These are phyloP conservation scores for Serranus cabrilla DNA, from an alignment of 2,797 vertebrate genomes.

Conservation along the genomic window DNA sequence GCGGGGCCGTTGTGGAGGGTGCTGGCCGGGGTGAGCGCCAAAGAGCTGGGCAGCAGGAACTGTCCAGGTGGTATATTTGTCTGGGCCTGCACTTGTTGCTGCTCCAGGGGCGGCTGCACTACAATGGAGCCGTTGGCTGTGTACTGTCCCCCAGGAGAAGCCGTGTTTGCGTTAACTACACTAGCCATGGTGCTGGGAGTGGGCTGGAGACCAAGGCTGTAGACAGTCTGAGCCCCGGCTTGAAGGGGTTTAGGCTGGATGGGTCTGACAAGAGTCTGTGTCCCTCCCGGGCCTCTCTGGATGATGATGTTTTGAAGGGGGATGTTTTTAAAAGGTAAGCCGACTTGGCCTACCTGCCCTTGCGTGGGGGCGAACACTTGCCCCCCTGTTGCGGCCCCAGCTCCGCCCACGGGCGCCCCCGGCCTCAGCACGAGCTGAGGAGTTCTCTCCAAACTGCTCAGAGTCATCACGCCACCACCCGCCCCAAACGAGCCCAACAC, in stretches of 20 bases:
- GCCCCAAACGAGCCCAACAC: slow-evolving; percentile 94
- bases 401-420: slow-evolving; percentile 85
- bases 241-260: slow-evolving; percentile 98
- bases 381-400: slow-evolving; percentile 85
- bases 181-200: slow-evolving; percentile 70
- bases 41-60: slow-evolving; percentile 92
- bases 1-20: slow-evolving; percentile 90
- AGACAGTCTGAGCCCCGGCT: slow-evolving; percentile 91
- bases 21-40: slow-evolving; percentile 90
- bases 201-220: slow-evolving; percentile 92
- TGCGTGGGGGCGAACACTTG: slow-evolving; percentile 91
- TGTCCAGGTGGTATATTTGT: slow-evolving; percentile 88
- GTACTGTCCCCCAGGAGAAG: slow-evolving; percentile 88
- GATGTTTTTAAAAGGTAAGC: slow-evolving; percentile 96
- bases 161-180: slow-evolving; percentile 72
- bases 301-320: slow-evolving; percentile 99
- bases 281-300: slow-evolving; percentile 92
- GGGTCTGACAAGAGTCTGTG: slow-evolving; percentile 91
- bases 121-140: slow-evolving; percentile 91
- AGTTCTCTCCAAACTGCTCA: slow-evolving; percentile 93
- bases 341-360: slow-evolving; percentile 91
- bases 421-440: slow-evolving; percentile 96
- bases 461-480: slow-evolving; percentile 94
- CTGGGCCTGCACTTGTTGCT: slow-evolving; percentile 87
- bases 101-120: slow-evolving; percentile 93